Percentiles rank a stretch among this genome's conserved stretches.
Evolutionary conservation across 2,797 vertebrate genomes (phyloP).

Genomic region (Eupleurogrammus muticus): DNA sequence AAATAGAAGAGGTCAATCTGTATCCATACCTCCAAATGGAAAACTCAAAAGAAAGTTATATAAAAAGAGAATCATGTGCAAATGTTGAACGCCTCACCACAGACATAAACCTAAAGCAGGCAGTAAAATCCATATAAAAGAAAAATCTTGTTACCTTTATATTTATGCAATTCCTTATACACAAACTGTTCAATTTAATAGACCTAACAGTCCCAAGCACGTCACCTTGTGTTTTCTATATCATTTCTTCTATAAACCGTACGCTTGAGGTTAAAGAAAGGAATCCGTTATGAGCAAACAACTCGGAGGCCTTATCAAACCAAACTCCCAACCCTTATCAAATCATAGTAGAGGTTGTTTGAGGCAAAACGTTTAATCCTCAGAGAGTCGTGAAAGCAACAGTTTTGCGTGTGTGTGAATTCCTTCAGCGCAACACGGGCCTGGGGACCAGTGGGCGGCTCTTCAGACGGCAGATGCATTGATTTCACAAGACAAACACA

Average conservation of each 20-base stretch:
- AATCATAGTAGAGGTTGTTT: conserved; percentile 6
- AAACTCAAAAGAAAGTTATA: no score
- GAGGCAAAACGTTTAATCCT: conserved; percentile 20
- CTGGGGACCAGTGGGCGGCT: conserved; percentile 39
- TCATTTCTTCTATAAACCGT: not conserved
- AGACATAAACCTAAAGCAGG: not conserved
- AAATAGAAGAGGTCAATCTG: no score
- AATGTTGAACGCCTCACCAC: not conserved
- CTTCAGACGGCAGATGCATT: conserved; percentile 34
- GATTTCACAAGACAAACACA: conserved; percentile 66
- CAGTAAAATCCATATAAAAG: not conserved
- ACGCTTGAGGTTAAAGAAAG: not conserved
- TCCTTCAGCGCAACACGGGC: conserved; percentile 42
- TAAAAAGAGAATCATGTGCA: not conserved
- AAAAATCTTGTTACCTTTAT: not conserved
- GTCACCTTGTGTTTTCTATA: not conserved
- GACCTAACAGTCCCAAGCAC: not conserved
- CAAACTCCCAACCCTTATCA: conserved; percentile 4
- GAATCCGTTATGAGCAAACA: not conserved
- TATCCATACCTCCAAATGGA: no score
- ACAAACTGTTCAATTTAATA: not conserved
- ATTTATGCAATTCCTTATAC: not conserved
- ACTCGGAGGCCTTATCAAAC: not conserved
- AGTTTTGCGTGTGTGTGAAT: conserved; percentile 45
- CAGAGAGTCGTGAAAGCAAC: conserved; percentile 15